These are phyloP conservation scores for Palaemon carinicauda DNA, from an alignment of 1,140 invertebrate species.

Conservation along the genomic window DNA sequence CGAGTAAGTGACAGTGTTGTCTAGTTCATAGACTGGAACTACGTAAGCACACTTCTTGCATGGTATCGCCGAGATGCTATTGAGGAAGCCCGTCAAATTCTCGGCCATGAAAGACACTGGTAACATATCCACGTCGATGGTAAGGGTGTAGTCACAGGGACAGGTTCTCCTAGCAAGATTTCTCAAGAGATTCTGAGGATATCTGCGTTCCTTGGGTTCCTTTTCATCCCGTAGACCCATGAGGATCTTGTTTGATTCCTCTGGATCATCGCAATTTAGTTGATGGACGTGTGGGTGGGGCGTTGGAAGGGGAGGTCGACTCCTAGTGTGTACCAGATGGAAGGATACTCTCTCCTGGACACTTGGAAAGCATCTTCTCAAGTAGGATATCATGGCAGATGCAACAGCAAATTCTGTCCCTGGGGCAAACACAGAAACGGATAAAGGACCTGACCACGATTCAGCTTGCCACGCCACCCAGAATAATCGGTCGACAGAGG, in stretches of 20 bases:
- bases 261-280: not conserved
- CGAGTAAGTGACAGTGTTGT: not conserved
- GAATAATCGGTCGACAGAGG: constrained; percentile 5
- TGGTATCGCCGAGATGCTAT: not conserved
- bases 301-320: not conserved
- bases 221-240: not conserved
- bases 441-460: constrained; percentile 22
- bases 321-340: constrained; percentile 20
- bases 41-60: constrained; percentile 18
- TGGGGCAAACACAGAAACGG: constrained; percentile 5
- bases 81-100: constrained; percentile 13
- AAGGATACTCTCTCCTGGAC: constrained; percentile 12
- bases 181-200: constrained; percentile 31
- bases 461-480: constrained; percentile 27
- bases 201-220: not conserved
- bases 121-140: constrained; percentile 33
- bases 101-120: constrained; percentile 4
- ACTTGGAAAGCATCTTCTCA: not conserved
- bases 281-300: not conserved
- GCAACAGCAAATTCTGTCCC: constrained; percentile 19
- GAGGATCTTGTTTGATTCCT: constrained; percentile 1
- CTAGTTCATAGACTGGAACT: constrained; percentile 22
- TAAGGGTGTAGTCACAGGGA: not conserved
- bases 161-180: constrained; percentile 15
- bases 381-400: constrained; percentile 21